phyloP scores from a whole-genome alignment of 2,888 invertebrate genomes.

The Heteromurus nitidus region DNA sequence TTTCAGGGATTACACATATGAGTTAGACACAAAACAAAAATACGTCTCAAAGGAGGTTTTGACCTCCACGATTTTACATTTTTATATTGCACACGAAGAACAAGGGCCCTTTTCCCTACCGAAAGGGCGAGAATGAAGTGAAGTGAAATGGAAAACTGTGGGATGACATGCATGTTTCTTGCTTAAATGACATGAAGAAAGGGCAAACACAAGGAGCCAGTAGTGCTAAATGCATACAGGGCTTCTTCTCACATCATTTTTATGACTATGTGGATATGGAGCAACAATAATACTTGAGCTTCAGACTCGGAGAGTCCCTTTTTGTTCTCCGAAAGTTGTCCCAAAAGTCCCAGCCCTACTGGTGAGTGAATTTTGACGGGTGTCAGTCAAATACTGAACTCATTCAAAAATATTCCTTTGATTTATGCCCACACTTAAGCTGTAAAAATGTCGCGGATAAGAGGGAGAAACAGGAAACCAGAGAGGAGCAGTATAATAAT shows the following conservation, averaged over 20 bases:
- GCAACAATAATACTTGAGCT: no score
- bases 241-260: no score
- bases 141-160: slow-evolving; percentile 27
- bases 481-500: no score
- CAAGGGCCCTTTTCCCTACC: background rate
- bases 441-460: slow-evolving; percentile 7
- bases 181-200: slow-evolving; percentile 10
- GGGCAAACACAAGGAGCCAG: slow-evolving; percentile 3
- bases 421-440: slow-evolving; percentile 26
- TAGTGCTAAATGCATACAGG: no score
- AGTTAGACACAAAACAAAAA: no score
- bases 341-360: background rate
- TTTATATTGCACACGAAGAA: slow-evolving; percentile 15
- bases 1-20: slow-evolving; percentile 21
- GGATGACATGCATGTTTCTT: background rate
- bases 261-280: no score
- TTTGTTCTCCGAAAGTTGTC: no score
- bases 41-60: slow-evolving; percentile 23
- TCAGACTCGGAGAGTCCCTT: no score
- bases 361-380: slow-evolving; percentile 36
- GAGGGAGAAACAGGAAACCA: background rate
- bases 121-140: background rate
- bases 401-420: background rate
- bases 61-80: slow-evolving; percentile 19
- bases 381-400: slow-evolving; percentile 25